Evolutionary conservation across 1,140 invertebrate genomes (phyloP).

Genomic region (Drosophila navojoa): DNA sequence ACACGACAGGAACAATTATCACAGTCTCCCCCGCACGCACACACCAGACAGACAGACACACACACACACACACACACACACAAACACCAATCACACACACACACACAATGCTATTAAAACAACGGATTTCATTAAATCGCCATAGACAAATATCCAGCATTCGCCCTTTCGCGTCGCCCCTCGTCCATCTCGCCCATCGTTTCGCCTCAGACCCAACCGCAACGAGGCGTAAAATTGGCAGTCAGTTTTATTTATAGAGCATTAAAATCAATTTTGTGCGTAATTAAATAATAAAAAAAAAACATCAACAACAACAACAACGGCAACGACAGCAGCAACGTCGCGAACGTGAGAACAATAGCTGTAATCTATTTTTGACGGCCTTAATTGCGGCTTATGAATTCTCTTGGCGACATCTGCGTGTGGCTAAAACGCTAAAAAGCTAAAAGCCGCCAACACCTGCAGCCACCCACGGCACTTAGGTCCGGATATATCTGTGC

Average conservation of each 20-base stretch:
- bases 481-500: background rate
- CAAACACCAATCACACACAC: background rate
- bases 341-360: constrained; percentile 16
- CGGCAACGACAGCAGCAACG: background rate
- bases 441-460: background rate
- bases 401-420: constrained; percentile 22
- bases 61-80: background rate
- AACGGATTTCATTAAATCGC: constrained; percentile 73
- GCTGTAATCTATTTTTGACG: constrained; percentile 43
- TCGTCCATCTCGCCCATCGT: background rate
- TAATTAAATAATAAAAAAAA: constrained; percentile 61
- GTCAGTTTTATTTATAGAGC: constrained; percentile 71
- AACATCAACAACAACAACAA: constrained; percentile 13
- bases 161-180: too few species aligned
- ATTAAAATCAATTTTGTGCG: constrained; percentile 75
- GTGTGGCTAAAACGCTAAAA: background rate
- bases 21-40: constrained; percentile 11
- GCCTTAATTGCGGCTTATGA: constrained; percentile 46
- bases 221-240: constrained; percentile 63
- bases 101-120: constrained; percentile 18
- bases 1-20: constrained; percentile 39
- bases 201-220: background rate
- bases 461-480: background rate
- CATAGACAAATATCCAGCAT: constrained; percentile 36
- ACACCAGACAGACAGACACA: background rate